Evolutionary conservation across 2,797 vertebrate species (phyloP).

Genomic region (Cheirogaleus major): DNA sequence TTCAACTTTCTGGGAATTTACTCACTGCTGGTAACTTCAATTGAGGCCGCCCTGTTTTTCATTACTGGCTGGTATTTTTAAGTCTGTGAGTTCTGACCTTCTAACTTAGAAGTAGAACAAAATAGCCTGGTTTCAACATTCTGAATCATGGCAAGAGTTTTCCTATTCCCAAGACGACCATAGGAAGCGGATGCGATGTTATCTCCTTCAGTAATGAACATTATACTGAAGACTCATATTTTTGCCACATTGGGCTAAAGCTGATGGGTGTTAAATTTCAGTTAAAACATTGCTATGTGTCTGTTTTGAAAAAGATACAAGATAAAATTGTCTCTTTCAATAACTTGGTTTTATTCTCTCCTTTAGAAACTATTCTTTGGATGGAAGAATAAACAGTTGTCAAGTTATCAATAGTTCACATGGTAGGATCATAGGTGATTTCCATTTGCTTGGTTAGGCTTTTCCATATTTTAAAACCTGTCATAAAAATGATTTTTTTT

Average conservation of each 20-base stretch:
- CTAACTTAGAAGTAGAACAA: slow-evolving; percentile 9
- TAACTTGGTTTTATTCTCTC: slow-evolving; percentile 40
- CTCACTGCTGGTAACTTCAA: slow-evolving; percentile 69
- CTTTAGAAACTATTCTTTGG: slow-evolving; percentile 20
- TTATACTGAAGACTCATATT: neutral
- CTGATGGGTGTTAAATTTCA: neutral
- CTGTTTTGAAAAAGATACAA: neutral
- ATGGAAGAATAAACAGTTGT: slow-evolving; percentile 15
- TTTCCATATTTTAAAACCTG: slow-evolving; percentile 28
- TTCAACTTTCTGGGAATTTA: slow-evolving; percentile 78
- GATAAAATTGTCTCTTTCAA: neutral
- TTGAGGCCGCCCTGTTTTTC: slow-evolving; percentile 67
- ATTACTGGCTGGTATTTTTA: slow-evolving; percentile 70
- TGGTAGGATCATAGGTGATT: neutral
- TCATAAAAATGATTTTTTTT: neutral
- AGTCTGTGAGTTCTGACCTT: slow-evolving; percentile 18
- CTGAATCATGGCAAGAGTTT: neutral
- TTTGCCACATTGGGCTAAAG: neutral
- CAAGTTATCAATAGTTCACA: neutral
- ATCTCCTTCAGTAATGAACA: neutral
- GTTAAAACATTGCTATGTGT: slow-evolving; percentile 17
- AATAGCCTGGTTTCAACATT: slow-evolving; percentile 13
- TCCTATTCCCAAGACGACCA: neutral
- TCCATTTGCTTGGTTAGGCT: neutral
- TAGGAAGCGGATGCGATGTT: neutral